Evolutionary conservation across 2,888 invertebrate genomes (phyloP).

Genomic region (Silvanus unidentatus): DNA sequence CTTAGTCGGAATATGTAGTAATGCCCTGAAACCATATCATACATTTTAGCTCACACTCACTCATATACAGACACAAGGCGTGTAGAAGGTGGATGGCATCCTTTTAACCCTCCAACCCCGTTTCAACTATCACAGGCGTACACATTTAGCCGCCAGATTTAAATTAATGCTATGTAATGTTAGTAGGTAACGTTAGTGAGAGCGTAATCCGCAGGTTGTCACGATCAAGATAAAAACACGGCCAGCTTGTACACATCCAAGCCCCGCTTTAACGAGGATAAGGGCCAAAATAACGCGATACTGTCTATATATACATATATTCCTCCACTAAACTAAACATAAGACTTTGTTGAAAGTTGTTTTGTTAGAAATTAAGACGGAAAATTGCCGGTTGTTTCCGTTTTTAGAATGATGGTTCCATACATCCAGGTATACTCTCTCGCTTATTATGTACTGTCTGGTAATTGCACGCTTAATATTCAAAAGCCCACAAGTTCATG

Average conservation of each 20-base stretch:
- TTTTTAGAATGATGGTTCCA: neutral
- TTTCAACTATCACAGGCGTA: too few relatives aligned
- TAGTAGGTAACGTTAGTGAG: conserved; percentile 1
- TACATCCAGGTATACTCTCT: too few relatives aligned
- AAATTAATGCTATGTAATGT: neutral
- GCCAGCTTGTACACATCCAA: conserved; percentile 1
- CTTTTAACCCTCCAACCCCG: too few relatives aligned
- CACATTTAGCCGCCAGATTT: neutral
- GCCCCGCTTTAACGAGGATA: neutral
- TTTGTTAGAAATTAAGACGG: neutral
- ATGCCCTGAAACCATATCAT: too few relatives aligned
- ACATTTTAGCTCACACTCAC: too few relatives aligned
- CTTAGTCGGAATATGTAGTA: too few relatives aligned
- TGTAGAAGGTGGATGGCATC: too few relatives aligned
- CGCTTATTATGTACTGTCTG: too few relatives aligned
- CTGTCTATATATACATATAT: too few relatives aligned
- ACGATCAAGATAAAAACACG: conserved; percentile 1
- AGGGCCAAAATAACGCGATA: conserved; percentile 1
- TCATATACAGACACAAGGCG: too few relatives aligned
- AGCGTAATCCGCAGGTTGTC: conserved; percentile 2
- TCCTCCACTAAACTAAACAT: too few relatives aligned
- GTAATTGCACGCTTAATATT: neutral
- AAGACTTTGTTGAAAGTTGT: neutral
- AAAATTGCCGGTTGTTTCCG: neutral
- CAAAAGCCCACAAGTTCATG: too few relatives aligned